These are phyloP conservation scores for Cheilosia vernalis DNA, from an alignment of 2,888 invertebrate genomes.

Conservation along the genomic window DNA sequence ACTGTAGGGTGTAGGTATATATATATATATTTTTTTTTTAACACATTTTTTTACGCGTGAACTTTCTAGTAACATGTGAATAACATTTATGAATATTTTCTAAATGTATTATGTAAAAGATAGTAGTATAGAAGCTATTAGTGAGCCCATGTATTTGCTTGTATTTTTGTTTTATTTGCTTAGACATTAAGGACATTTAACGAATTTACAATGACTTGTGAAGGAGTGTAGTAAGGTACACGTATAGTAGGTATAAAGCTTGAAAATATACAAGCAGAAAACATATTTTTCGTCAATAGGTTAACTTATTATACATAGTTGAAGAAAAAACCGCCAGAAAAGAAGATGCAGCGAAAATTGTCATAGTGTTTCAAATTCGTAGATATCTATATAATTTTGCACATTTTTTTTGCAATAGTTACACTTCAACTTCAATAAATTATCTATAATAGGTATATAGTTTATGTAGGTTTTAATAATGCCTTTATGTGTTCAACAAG, in stretches of 20 bases:
- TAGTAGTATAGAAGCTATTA: constrained; percentile 11
- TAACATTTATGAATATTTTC: constrained; percentile 50
- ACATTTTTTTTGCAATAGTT: too few species aligned
- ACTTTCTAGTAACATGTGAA: constrained; percentile 62
- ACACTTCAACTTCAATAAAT: neutral
- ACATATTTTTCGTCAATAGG: too few species aligned
- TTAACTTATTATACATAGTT: too few species aligned
- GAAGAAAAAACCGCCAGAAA: too few species aligned
- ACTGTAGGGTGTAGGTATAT: too few species aligned
- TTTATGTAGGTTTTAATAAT: constrained; percentile 23
- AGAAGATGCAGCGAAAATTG: too few species aligned
- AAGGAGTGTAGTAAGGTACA: neutral
- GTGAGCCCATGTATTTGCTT: neutral
- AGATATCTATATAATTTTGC: too few species aligned
- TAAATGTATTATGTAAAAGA: constrained; percentile 18
- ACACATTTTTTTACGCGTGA: constrained; percentile 56
- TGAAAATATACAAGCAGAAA: too few species aligned
- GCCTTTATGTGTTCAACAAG: constrained; percentile 10
- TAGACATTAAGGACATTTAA: constrained; percentile 13
- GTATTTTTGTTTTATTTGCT: neutral
- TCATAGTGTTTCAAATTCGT: too few species aligned
- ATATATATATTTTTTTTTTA: constrained; percentile 36
- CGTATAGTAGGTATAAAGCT: too few species aligned
- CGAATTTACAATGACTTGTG: constrained; percentile 23
- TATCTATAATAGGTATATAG: constrained; percentile 17